Percentiles rank a stretch among this genome's conserved stretches.
Conservation (phyloP, 2,113 vertebrate species). For the Siniperca knerii region DNA sequence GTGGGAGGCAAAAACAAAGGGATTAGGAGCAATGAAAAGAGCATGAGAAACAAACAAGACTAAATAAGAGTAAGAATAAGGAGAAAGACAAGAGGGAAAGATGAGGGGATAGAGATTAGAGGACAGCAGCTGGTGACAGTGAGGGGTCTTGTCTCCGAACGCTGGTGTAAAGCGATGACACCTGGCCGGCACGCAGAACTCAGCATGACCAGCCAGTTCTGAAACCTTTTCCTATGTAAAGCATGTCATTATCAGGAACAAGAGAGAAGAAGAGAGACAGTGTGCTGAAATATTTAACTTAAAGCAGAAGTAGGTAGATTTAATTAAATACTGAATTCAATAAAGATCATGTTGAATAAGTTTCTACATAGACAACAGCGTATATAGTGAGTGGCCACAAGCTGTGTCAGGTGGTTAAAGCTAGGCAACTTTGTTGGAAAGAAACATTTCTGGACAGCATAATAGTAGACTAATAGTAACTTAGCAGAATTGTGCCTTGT, state of each 20-base stretch:
- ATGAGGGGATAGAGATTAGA: constrained; percentile 30
- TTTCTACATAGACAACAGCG: not conserved
- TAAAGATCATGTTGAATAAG: not conserved
- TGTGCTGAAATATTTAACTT: constrained; percentile 3
- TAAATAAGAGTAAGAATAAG: not conserved
- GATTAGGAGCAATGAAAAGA: not conserved
- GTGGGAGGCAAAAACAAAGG: not conserved
- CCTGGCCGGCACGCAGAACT: constrained; percentile 61
- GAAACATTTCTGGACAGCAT: not conserved
- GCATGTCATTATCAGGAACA: constrained; percentile 25
- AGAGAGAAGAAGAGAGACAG: not conserved
- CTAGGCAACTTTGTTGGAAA: not conserved
- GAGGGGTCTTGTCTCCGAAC: constrained; percentile 66
- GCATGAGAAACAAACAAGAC: not conserved
- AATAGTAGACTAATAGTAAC: not conserved
- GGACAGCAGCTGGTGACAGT: constrained; percentile 66
- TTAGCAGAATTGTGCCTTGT: not conserved
- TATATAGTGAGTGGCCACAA: not conserved
- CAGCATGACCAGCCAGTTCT: constrained; percentile 58
- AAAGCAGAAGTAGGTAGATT: not conserved
- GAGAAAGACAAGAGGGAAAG: not conserved
- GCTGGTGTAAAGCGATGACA: constrained; percentile 65
- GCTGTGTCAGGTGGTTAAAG: not conserved
- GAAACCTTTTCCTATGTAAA: constrained; percentile 41
- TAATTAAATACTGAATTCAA: not conserved